These are phyloP conservation scores for Alouatta palliata DNA, from an alignment of 2,113 vertebrate genomes.

Conservation along the genomic window DNA sequence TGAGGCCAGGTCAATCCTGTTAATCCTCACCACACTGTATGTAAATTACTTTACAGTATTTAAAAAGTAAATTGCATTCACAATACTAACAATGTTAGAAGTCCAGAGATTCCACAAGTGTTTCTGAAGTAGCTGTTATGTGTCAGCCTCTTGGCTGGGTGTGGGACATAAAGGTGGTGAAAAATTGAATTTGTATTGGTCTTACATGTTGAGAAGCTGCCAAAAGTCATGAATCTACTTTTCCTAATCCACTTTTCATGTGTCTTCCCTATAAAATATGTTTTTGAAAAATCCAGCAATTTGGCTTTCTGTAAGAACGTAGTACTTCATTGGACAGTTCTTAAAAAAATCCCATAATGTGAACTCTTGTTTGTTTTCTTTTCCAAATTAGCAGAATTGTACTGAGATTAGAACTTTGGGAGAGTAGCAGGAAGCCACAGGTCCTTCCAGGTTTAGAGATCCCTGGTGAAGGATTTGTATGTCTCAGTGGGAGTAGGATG, in stretches of 20 bases:
- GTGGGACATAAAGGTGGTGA: background rate
- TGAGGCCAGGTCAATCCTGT: background rate
- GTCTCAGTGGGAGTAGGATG: background rate
- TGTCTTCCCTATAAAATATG: background rate
- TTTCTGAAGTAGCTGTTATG: background rate
- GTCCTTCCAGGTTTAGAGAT: background rate
- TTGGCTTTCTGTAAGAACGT: background rate
- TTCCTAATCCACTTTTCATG: background rate
- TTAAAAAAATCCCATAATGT: background rate
- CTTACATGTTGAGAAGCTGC: background rate
- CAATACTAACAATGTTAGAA: background rate
- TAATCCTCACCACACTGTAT: background rate
- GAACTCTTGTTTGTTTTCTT: slow-evolving; percentile 9
- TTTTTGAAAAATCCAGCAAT: background rate
- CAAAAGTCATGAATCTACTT: background rate
- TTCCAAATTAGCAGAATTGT: background rate
- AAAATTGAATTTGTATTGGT: background rate
- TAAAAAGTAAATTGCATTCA: background rate
- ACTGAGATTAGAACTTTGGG: background rate
- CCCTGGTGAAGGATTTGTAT: background rate
- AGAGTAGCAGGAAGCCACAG: background rate
- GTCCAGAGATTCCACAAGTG: background rate
- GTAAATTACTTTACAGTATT: background rate
- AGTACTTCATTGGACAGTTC: background rate
- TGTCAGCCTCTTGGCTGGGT: background rate